A percentile compares a stretch with the other conserved stretches of the same genome.
Conservation (phyloP, 2,113 vertebrate species). For the Balaeniceps rex region DNA sequence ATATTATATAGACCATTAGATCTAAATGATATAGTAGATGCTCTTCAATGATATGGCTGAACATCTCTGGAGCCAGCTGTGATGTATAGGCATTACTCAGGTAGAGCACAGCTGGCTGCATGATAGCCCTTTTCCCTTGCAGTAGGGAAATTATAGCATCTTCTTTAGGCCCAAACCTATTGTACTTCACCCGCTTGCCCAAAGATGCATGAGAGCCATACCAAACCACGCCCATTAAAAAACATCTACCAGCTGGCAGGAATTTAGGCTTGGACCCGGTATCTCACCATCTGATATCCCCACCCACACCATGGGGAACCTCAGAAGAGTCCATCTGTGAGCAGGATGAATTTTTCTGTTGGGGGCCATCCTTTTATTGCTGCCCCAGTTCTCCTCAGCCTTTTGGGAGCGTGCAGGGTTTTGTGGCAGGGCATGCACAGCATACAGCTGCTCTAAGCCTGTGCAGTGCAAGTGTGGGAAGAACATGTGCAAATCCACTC, state of each 20-base stretch:
- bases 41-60: background rate
- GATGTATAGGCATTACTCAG: background rate
- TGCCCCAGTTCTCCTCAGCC: background rate
- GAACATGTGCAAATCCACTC: background rate
- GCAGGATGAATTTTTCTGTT: background rate
- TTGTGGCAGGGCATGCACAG: background rate
- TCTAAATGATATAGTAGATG: background rate
- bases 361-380: background rate
- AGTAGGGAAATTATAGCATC: accelerated
- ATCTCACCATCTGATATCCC: background rate
- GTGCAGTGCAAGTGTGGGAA: background rate
- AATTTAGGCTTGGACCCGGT: background rate
- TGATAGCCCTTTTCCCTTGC: background rate
- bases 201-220: accelerated
- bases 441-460: too few species aligned
- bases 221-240: background rate
- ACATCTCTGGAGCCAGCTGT: background rate
- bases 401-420: background rate
- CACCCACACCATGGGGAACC: background rate
- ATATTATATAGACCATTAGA: background rate
- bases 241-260: background rate
- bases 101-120: background rate
- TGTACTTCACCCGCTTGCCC: background rate
- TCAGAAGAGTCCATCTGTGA: background rate
- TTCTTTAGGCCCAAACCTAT: background rate